A percentile compares a stretch with the other conserved stretches of the same genome.
These are phyloP conservation scores for Acanthurus lineatus DNA, from an alignment of 2,797 vertebrate species.

Conservation along the genomic window DNA sequence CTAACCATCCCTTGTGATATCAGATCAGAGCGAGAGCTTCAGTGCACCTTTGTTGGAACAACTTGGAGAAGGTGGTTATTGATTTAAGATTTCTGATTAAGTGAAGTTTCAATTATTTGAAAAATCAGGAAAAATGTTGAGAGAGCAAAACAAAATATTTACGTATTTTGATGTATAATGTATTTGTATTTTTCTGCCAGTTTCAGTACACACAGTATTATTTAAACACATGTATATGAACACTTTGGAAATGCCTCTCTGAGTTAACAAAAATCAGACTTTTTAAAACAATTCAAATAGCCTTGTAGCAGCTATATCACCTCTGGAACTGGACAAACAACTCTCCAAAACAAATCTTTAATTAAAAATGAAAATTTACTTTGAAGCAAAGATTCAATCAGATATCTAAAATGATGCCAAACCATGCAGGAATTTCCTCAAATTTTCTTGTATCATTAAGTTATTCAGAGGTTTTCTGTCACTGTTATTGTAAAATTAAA, in stretches of 20 bases:
- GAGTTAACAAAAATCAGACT: conserved; percentile 3
- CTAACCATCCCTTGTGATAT: conserved; percentile 24
- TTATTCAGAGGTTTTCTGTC: conserved; percentile 6
- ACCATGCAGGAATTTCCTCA: background rate
- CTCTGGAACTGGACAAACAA: background rate
- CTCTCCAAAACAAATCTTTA: background rate
- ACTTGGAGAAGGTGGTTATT: background rate
- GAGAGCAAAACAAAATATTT: too few relatives aligned
- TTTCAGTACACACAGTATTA: background rate
- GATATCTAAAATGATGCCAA: background rate
- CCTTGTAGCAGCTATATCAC: background rate
- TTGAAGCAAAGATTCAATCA: background rate
- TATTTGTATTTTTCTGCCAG: conserved; percentile 5
- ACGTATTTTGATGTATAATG: too few relatives aligned
- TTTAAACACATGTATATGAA: background rate
- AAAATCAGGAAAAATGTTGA: background rate
- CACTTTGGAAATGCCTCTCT: background rate
- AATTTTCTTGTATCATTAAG: conserved; percentile 8
- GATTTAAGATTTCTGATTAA: conserved; percentile 13
- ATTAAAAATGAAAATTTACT: background rate
- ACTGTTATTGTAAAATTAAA: conserved; percentile 18
- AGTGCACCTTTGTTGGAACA: background rate
- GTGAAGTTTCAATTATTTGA: conserved; percentile 15
- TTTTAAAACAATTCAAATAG: background rate
- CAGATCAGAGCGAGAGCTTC: conserved; percentile 3